Evolutionary conservation across 2,888 invertebrate genomes (phyloP).

Genomic region (Escarpia spicata): DNA sequence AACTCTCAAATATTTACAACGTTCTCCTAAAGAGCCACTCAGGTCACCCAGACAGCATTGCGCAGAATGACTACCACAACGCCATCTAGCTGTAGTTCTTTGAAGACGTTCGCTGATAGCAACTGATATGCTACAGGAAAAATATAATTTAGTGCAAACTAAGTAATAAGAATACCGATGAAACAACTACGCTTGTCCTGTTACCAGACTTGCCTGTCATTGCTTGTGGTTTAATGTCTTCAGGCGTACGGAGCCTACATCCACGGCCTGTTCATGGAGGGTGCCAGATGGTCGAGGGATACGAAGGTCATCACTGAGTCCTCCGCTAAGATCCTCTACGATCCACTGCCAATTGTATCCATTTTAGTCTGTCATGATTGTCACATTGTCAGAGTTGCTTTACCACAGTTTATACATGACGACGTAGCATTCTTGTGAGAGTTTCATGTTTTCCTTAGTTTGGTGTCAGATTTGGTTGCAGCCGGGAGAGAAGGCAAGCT

Average conservation of each 20-base stretch:
- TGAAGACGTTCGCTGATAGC: too few relatives aligned
- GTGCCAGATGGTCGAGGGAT: slow-evolving; percentile 61
- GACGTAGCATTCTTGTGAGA: slow-evolving; percentile 23
- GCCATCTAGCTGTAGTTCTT: too few relatives aligned
- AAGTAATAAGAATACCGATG: too few relatives aligned
- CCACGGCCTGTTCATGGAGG: slow-evolving; percentile 62
- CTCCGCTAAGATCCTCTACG: slow-evolving; percentile 58
- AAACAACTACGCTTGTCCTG: not conserved
- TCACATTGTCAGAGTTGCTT: not conserved
- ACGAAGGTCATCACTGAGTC: slow-evolving; percentile 56
- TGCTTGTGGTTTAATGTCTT: slow-evolving; percentile 22
- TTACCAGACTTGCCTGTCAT: not conserved
- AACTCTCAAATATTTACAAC: too few relatives aligned
- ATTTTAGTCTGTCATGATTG: slow-evolving; percentile 35
- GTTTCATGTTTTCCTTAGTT: slow-evolving; percentile 23
- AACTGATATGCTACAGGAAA: too few relatives aligned
- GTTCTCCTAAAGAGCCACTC: too few relatives aligned
- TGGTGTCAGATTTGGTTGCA: slow-evolving; percentile 56
- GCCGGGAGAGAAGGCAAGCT: slow-evolving; percentile 56
- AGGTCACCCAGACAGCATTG: too few relatives aligned
- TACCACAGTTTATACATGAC: not conserved
- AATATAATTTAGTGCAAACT: too few relatives aligned
- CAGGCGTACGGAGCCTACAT: slow-evolving; percentile 63
- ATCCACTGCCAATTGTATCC: slow-evolving; percentile 63
- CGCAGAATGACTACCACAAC: too few relatives aligned